Base-by-base conservation (phyloP, 2,113 vertebrate genomes). In the Myiagra hebetior region DNA sequence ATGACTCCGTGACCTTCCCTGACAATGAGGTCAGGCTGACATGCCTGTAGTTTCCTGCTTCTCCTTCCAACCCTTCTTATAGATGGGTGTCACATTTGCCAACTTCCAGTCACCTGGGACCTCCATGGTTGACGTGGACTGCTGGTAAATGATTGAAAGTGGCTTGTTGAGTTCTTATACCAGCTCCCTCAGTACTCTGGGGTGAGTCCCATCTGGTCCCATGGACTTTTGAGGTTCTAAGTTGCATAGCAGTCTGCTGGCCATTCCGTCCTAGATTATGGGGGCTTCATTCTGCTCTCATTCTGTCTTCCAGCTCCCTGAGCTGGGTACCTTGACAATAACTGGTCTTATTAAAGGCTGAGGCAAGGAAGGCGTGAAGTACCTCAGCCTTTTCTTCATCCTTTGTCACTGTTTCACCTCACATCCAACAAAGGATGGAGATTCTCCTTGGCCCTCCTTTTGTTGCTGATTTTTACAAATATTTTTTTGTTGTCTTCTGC, bases 191-290 rank as follows among this genome's bases (percentile, higher is more conserved):
- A 60, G 27, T 44, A 60, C 27, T 50, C 31, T 17, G 52, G 73
- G 39, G 11, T 37, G 22, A 77, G 15, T 44, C 4, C 22, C 31
- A 52, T 18, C 37, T 0, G 0, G 11, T 33, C 5, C 11, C 33
- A 44, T 3, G 15, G 37, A 33, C 15, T 68, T 60, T 8, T 23
- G 22, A 30, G 9, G 53, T 22, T 52, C 14, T 33, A 77, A 50
- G 3, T 15, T 59, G 37, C 44, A 52, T 1, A 18, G 37, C 8
- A 77, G 17, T 44, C 64, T 60, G 33, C 10, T 60, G 37, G 53
- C 18, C 27, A 27, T 53, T 19, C 50, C 5, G 3, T 52, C 27
- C 63, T 52, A 27, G 31, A 37, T 68, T 22, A 37, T 10, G 27
- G 27, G 18, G 10, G 17, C 11, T 44, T 60, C 22, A 52, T 60